phyloP scores from a whole-genome alignment of 2,797 vertebrate genomes.

The Babyrousa celebensis region DNA sequence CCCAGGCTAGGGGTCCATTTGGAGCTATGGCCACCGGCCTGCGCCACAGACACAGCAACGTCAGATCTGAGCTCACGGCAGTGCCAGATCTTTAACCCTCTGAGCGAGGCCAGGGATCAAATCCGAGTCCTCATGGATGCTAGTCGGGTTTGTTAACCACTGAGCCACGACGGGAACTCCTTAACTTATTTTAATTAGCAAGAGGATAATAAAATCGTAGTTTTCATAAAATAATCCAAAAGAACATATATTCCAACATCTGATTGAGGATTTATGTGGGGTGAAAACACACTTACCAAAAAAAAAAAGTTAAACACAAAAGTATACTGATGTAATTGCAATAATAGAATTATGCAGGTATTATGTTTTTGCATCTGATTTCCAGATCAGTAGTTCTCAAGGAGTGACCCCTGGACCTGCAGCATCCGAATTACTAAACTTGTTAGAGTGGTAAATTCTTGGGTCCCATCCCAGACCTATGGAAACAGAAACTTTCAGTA shows the following conservation, averaged over 20 bases:
- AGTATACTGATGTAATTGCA: not conserved
- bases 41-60: too few species aligned
- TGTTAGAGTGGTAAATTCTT: not conserved
- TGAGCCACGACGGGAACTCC: too few species aligned
- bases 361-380: slow-evolving; percentile 81
- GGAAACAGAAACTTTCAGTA: not conserved
- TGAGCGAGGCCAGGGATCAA: too few species aligned
- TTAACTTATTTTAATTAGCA: not conserved
- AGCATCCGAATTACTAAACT: slow-evolving; percentile 70
- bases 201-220: not conserved
- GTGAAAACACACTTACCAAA: not conserved
- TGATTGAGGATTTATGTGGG: not conserved
- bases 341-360: not conserved
- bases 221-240: slow-evolving; percentile 67
- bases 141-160: too few species aligned
- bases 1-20: too few species aligned
- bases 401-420: slow-evolving; percentile 43
- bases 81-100: too few species aligned
- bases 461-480: not conserved
- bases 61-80: too few species aligned
- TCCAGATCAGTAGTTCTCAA: slow-evolving; percentile 63
- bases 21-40: too few species aligned
- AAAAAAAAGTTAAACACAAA: not conserved
- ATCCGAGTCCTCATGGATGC: too few species aligned
- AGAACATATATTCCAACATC: slow-evolving; percentile 40